A percentile compares a stretch with the other conserved stretches of the same genome.
Conservation (phyloP, 2,888 invertebrate genomes). For the Noctua pronuba region DNA sequence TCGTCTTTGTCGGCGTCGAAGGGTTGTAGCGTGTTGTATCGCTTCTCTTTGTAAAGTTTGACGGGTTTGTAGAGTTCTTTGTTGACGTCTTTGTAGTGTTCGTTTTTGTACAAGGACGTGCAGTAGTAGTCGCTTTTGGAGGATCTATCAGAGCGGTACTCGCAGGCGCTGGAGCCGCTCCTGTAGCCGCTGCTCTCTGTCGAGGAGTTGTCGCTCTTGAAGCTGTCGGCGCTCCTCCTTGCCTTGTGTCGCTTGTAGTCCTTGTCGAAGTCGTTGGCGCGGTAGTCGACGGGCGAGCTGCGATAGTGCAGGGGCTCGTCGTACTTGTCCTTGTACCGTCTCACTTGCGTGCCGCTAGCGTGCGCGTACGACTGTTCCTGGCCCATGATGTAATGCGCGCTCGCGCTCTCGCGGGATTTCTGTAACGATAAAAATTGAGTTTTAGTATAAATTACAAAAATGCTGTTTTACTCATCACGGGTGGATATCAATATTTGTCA, state of each 20-base stretch:
- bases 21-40: conserved; percentile 84
- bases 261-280: conserved; percentile 75
- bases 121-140: conserved; percentile 85
- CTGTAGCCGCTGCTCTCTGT: conserved; percentile 88
- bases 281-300: conserved; percentile 75
- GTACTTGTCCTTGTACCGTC: conserved; percentile 83
- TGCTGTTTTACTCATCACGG: neutral
- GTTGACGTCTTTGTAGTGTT: conserved; percentile 87
- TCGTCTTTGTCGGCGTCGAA: conserved; percentile 84
- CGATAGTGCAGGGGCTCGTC: conserved; percentile 79
- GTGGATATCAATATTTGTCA: neutral
- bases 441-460: conserved; percentile 17
- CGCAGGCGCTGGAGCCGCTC: conserved; percentile 87
- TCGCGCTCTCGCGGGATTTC: conserved; percentile 77
- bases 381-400: conserved; percentile 83
- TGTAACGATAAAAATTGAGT: conserved; percentile 74
- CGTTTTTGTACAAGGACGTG: conserved; percentile 88
- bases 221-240: conserved; percentile 84
- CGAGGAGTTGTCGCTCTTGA: conserved; percentile 86
- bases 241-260: conserved; percentile 83
- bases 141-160: conserved; percentile 84
- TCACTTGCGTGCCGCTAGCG: conserved; percentile 80
- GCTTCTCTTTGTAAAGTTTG: conserved; percentile 87
- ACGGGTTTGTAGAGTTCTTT: conserved; percentile 89
- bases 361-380: conserved; percentile 87